Conservation (phyloP, 2,113 vertebrate genomes). For the Lepus europaeus region DNA sequence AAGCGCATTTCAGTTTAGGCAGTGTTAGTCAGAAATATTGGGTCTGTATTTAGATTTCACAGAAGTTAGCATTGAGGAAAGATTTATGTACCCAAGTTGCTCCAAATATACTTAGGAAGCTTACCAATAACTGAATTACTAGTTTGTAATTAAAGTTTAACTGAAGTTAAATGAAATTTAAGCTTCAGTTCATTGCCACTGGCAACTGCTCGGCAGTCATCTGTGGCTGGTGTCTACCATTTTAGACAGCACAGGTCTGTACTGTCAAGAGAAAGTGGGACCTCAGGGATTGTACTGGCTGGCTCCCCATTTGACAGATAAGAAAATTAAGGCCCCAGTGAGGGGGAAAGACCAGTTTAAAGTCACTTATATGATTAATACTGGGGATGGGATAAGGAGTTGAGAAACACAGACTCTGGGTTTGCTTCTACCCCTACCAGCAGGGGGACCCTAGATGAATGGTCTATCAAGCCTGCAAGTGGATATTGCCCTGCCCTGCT, state of each 20-base stretch:
- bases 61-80: background rate
- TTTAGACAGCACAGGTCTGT: background rate
- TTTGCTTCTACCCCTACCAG: background rate
- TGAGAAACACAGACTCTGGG: background rate
- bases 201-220: background rate
- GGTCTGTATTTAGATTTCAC: slow-evolving; percentile 40
- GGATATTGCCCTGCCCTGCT: background rate
- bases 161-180: background rate
- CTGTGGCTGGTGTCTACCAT: background rate
- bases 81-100: background rate
- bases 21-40: background rate
- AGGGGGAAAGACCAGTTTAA: background rate
- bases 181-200: background rate
- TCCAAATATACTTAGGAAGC: slow-evolving; percentile 17
- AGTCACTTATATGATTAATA: background rate
- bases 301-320: background rate
- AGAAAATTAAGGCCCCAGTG: slow-evolving; percentile 26
- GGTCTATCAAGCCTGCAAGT: background rate
- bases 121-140: background rate
- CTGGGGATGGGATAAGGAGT: background rate
- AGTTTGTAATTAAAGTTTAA: background rate
- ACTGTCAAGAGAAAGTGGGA: background rate
- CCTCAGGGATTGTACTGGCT: background rate
- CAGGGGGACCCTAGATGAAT: background rate
- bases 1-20: background rate